A percentile compares a stretch with the other conserved stretches of the same genome.
Evolutionary conservation across 2,888 invertebrate genomes (phyloP).

Genomic region (Lepidochrysops patricia): DNA sequence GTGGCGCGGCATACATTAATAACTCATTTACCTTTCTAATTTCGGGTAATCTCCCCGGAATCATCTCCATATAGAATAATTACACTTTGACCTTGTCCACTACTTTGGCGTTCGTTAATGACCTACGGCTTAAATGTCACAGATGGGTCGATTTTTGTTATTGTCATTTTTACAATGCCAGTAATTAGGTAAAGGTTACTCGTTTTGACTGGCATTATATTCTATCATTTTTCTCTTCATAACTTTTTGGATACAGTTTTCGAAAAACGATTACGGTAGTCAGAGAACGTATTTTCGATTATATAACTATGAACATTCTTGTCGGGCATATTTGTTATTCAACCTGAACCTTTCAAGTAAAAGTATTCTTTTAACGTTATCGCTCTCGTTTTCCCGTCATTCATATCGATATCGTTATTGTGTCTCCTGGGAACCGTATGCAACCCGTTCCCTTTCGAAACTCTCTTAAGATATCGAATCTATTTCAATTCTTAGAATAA

Average conservation of each 20-base stretch:
- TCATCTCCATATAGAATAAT: not conserved
- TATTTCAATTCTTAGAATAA: not conserved
- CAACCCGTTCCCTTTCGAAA: not conserved
- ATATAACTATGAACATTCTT: not conserved
- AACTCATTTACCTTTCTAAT: slow-evolving; percentile 13
- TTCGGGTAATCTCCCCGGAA: slow-evolving; percentile 4
- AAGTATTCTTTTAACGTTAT: slow-evolving; percentile 2
- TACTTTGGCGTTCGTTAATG: not conserved
- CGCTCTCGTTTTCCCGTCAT: not conserved
- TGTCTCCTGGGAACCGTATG: not conserved
- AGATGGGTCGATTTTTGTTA: not conserved
- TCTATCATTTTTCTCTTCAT: not conserved
- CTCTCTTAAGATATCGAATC: not conserved
- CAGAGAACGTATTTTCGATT: not conserved
- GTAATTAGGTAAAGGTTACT: no score
- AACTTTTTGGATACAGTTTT: not conserved
- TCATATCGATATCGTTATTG: not conserved
- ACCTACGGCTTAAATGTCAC: not conserved
- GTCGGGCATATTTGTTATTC: not conserved
- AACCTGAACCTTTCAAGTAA: not conserved
- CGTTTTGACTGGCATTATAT: not conserved
- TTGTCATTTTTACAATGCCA: not conserved
- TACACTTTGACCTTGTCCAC: not conserved
- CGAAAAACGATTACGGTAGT: not conserved
- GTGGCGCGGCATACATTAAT: slow-evolving; percentile 18